A percentile compares a stretch with the other conserved stretches of the same genome.
These are phyloP conservation scores for Drosophila atripex DNA, from an alignment of 2,888 invertebrate species.

Conservation along the genomic window DNA sequence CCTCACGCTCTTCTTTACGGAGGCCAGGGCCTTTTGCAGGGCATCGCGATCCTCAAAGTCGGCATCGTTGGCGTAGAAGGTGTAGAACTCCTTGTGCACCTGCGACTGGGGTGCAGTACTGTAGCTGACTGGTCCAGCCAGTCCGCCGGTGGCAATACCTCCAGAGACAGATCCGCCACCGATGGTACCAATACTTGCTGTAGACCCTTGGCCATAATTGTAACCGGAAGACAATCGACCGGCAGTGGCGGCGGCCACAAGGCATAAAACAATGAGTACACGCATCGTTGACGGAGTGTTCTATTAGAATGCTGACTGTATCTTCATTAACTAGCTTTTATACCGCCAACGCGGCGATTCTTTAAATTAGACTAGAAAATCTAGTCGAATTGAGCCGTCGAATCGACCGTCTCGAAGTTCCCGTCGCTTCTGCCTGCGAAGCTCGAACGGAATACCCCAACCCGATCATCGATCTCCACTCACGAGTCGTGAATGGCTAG, in stretches of 20 bases:
- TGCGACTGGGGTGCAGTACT: conserved; percentile 56
- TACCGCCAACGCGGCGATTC: conserved; percentile 69
- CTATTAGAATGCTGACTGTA: conserved; percentile 63
- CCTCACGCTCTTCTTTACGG: conserved; percentile 71
- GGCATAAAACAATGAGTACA: conserved; percentile 59
- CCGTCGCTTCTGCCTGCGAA: conserved; percentile 38
- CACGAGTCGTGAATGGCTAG: conserved; percentile 28
- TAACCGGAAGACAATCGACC: conserved; percentile 58
- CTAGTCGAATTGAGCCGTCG: conserved; percentile 62
- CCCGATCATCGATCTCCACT: conserved; percentile 33
- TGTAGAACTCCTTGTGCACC: conserved; percentile 73
- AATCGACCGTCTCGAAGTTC: conserved; percentile 38
- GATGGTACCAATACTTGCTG: conserved; percentile 14
- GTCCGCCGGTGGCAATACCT: conserved; percentile 16
- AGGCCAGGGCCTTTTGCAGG: conserved; percentile 55
- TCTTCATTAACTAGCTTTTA: conserved; percentile 70
- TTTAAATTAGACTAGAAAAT: conserved; percentile 64
- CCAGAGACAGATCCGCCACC: conserved; percentile 14
- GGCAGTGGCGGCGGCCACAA: conserved; percentile 61
- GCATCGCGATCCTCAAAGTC: conserved; percentile 66
- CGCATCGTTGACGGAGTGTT: conserved; percentile 62
- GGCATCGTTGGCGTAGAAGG: conserved; percentile 74
- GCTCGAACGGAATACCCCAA: conserved; percentile 44
- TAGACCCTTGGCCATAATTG: conserved; percentile 56
- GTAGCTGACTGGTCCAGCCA: conserved; percentile 58